Percentiles rank a stretch among this genome's conserved stretches.
Conservation (phyloP, 2,888 invertebrate species). For the Ditylenchus weischeri region DNA sequence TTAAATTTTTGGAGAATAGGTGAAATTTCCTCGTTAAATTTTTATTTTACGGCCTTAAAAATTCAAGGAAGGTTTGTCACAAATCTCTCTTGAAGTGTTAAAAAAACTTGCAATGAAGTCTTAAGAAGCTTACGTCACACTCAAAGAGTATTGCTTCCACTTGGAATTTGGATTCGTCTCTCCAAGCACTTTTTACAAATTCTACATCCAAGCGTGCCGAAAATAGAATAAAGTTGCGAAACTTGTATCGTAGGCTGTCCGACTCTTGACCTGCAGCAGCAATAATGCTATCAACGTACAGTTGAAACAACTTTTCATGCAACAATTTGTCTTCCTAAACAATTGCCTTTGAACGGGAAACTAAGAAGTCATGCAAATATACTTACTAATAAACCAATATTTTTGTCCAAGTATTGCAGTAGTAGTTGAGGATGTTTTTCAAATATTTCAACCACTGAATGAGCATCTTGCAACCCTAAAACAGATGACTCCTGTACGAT, state of each 20-base stretch:
- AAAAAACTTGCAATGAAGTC: background rate
- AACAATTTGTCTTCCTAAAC: background rate
- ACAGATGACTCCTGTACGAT: background rate
- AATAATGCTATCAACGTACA: background rate
- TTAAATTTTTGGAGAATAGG: no score
- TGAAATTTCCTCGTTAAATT: no score
- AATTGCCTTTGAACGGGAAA: background rate
- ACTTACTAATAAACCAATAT: background rate
- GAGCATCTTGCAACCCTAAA: background rate
- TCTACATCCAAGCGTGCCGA: background rate
- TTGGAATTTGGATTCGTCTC: background rate
- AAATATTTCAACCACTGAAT: background rate
- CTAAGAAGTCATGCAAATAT: background rate
- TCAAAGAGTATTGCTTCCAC: constrained; percentile 2
- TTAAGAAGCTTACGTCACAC: background rate
- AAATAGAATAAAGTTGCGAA: constrained; percentile 4
- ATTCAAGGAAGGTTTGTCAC: no score
- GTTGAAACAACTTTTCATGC: background rate
- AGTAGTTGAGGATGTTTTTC: background rate
- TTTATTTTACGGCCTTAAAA: no score
- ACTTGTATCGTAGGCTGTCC: background rate
- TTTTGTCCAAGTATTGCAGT: constrained; percentile 1
- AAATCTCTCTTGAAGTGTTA: no score
- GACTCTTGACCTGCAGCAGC: background rate
- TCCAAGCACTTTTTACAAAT: background rate